Base-by-base conservation (phyloP, 92 coral and sea anemone genomes). In the Porites lobata region DNA sequence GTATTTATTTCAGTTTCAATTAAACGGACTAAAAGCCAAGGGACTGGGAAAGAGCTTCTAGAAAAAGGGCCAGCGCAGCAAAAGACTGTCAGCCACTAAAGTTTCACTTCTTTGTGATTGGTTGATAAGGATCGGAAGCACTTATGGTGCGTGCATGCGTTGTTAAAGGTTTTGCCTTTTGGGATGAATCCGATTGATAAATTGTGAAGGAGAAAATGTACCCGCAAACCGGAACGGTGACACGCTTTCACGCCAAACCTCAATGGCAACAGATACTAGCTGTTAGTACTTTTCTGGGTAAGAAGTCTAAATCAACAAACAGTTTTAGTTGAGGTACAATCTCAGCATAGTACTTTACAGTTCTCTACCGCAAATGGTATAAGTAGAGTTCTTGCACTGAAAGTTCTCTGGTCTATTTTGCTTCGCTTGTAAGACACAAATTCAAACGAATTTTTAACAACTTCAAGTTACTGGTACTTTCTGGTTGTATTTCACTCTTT, bases 211-310 rank as follows among this genome's bases (percentile, higher is more conserved):
- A 50, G 4, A 18, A 56, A 57, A 82, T 88, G 68, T 84, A 77
- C 26, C 91, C 73, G 22, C 95, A 95, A 53, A 79, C 94, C 0
- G 98, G 91, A 18, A 93, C 92, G 78, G 93, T 95, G 1, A 95
- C 93, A 64, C 93, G 98, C n/a, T 80, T 95, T 68, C 91, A 93
- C 69, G 65, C 81, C 0, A 79, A 94, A 12, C 98, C 96, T 1
- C 78, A 79, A 9, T 95, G 98, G 98, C 98, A 95, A 64, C 94
- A 94, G 74, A 51, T 78, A 14, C 66, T 85, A 24, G 94, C 92
- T 26, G 65, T 95, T 11, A 52, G 88, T 32, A 76, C 92, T 10
- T 92, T 90, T 3, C 50, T 93, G 22, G 98, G 98, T 8, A 3
- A 8, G 9, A 17, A 53, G 20, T 9, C 7, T 2, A 7, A 32